Base-by-base conservation (phyloP, 2,888 invertebrate genomes). In the Nyleta sp. region DNA sequence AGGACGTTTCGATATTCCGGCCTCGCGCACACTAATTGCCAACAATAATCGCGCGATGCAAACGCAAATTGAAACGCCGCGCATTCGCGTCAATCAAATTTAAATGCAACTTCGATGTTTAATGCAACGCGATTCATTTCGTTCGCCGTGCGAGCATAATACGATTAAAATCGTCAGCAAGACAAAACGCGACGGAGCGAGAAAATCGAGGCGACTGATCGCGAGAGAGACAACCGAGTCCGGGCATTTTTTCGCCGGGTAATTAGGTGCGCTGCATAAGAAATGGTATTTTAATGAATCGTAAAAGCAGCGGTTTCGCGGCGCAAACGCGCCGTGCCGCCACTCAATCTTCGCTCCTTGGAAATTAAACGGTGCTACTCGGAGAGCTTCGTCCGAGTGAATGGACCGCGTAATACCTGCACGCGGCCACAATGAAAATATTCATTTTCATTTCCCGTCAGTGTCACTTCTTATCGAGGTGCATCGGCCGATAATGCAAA, bases 221-320 rank as follows among this genome's bases (percentile, higher is more conserved):
- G 24, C 50, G 42, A 57, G 55, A 42, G 46, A 22, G 48, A 33
- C 57, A 42, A 20, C 35, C 42, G 42, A 40, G 65, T 15, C 68
- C 35, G 62, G 79, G 71, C 71, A 78, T 77, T 81, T 81, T 68
- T 72, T 72, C 75, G 62, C 46, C 60, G 80, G 75, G 82, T 85
- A 85, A 86, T 87, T 87, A 87, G 84, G 82, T 84, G 83, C 84
- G 85, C 85, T 86, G 86, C 86, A 85, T 86, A 85, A 87, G 86
- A 86, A 87, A 85, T 86, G 87, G 87, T 83, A 86, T 87, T 87
- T 87, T 87, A 87, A 87, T 87, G 87, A 87, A 85, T 87, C 86
- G 84, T 86, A 87, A 87, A 86, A 81, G 80, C 80, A 65, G 83
- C 65, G 80, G 80, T 82, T 82, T 81, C 79, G 80, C 79, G 81